Evolutionary conservation across 2,888 invertebrate species (phyloP), one percentile per base, ranked within the genome.

Genomic region (Acrobasis suavella): DNA sequence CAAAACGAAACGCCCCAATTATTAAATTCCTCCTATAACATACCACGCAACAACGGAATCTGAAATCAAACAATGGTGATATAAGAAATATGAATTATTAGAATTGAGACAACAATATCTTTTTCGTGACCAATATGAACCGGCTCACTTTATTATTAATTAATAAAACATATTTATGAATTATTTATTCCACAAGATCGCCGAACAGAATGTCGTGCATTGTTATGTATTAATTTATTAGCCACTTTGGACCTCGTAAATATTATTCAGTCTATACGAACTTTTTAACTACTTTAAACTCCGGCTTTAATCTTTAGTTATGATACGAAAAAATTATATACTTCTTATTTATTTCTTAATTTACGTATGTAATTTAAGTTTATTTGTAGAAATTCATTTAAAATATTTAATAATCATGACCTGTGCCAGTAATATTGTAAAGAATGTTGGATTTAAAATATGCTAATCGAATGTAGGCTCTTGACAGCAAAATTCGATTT

Each of bases 91-190:
- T 83, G 81, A 84, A 82, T 85, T 81, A 83, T 80, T 81, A 81
- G 81, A 84, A 87, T 87, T 83, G 75, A 87, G 87, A 74, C 79
- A 81, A 69, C 67, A 65, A 65, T 59, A 58, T 55, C 76, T 78
- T 82, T 80, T 80, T 75, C 75, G 64, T 46, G 64, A 70, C 72
- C 76, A 75, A 76, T 78, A 79, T 77, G 71, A 73, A 70, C 63
- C 69, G 66, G 73, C 73, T 67, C 73, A 82, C 77, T 79, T 83
- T 78, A 82, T 85, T 86, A 84, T 83, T 86, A 86, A 87, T 88
- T 86, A 88, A 85, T 85, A 86, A 88, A 85, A 86, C 78, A 78
- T 81, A 75, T 73, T 82, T 80, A 86, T 89, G 78, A 86, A 90
- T 89, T 81, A 89, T 89, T 87, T 82, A 89, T 87, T 74, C 69